Evolutionary conservation across 2,113 vertebrate genomes (phyloP), one percentile per base, ranked within the genome.

Genomic region (Notechis scutatus): DNA sequence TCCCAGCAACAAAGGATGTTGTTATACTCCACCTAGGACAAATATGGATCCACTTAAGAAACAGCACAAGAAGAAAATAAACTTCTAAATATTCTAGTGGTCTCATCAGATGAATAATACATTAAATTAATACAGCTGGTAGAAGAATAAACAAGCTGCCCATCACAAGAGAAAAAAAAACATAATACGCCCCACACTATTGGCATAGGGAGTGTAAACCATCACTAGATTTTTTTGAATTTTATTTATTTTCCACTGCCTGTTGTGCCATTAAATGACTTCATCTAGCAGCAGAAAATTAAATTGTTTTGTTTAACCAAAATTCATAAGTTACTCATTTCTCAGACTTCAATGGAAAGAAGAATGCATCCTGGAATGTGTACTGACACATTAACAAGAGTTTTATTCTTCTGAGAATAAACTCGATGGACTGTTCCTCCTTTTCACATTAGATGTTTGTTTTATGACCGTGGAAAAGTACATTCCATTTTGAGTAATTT

Each of bases 101-200:
- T 95, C n/a, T 91, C 94, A 95, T 92, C 1, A 92, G 87, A 93
- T 90, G 61, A 96, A 81, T 92, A 96, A 94, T 90, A 87, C 10
- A n/a, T 85, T 95, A 95, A 97, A 94, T 94, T 95, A 94, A 95
- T 94, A 93, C 94, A 96, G 94, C 93, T 97, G 96, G 93, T 91
- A 88, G 90, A 96, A 96, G 89, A 93, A 96, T 85, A 96, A 96
- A 96, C 61, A 91, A 56, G 87, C 90, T 95, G 91, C 92, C 94
- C 90, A 87, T 91, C 92, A 42, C 87, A 95, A 94, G 91, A 47
- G 61, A 93, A 96, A 97, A 94, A 45, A 94, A 96, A 97, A 93
- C 88, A 95, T 39, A 92, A 91, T 88, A 74, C 90, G 90, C 85
- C 94, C 81, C 92, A 39, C 61, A 10, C 92, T 91, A 64, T 14